Conservation (phyloP, 2,113 vertebrate species). For the Candoia aspera region DNA sequence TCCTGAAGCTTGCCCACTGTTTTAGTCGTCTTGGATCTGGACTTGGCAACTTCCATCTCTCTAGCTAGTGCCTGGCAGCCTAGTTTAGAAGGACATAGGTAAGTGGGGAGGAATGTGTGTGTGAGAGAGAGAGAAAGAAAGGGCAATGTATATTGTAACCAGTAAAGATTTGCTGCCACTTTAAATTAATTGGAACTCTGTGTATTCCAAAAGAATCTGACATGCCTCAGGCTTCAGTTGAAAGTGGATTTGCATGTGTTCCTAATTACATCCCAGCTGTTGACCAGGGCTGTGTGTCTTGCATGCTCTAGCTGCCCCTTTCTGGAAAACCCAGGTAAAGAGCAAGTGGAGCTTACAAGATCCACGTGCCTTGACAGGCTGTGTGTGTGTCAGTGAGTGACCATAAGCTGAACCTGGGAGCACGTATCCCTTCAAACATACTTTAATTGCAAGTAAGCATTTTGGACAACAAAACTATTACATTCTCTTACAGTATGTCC, state of each 20-base stretch:
- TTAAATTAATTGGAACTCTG: not conserved
- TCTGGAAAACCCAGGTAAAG: not conserved
- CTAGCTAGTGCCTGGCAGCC: not conserved
- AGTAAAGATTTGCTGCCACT: not conserved
- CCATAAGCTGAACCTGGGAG: not conserved
- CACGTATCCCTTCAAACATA: not conserved
- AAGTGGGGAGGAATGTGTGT: not conserved
- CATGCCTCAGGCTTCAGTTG: not conserved
- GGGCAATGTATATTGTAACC: not conserved
- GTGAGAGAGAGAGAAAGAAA: not conserved
- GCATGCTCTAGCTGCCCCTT: not conserved
- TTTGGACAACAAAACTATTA: not conserved
- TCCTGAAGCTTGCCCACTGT: not conserved
- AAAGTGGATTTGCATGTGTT: not conserved
- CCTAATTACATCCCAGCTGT: not conserved
- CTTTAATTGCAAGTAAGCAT: not conserved
- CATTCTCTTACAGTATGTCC: not conserved
- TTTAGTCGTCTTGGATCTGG: not conserved
- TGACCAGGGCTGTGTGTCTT: not conserved
- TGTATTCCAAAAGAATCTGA: not conserved
- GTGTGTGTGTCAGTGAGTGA: not conserved
- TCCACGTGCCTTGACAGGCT: not conserved
- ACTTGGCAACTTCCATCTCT: not conserved
- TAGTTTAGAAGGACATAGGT: not conserved
- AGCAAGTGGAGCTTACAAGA: not conserved